Conservation (phyloP, 1,140 invertebrate species). For the Helicorthomorpha holstii region DNA sequence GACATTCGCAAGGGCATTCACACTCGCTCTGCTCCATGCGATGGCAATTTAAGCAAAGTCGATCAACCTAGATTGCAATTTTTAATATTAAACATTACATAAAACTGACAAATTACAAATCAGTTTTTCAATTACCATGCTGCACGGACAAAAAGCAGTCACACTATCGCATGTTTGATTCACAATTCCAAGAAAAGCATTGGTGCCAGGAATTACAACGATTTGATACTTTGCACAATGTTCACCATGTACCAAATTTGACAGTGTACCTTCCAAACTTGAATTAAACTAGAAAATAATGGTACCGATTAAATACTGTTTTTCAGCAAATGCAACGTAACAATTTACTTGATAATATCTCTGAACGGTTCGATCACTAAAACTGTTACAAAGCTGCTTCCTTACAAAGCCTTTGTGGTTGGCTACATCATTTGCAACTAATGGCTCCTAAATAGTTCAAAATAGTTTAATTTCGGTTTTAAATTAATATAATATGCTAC, state of each 20-base stretch:
- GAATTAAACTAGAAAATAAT: constrained; percentile 52
- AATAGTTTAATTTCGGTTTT: not conserved
- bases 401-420: constrained; percentile 61
- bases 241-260: constrained; percentile 70
- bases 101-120: not conserved
- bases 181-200: constrained; percentile 71
- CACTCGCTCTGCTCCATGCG: constrained; percentile 87
- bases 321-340: not conserved
- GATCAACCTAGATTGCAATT: constrained; percentile 40
- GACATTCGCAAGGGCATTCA: constrained; percentile 89
- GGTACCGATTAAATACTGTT: not conserved
- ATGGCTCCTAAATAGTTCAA: constrained; percentile 36
- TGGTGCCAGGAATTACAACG: constrained; percentile 58
- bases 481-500: not conserved
- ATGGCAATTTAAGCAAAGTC: constrained; percentile 77
- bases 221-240: constrained; percentile 78
- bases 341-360: constrained; percentile 25
- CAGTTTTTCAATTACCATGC: constrained; percentile 41
- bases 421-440: constrained; percentile 73
- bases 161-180: constrained; percentile 63
- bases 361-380: constrained; percentile 54
- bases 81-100: not conserved
- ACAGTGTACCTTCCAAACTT: constrained; percentile 47
- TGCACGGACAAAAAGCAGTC: constrained; percentile 79
- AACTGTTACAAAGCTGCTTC: constrained; percentile 63